Evolutionary conservation across 2,888 invertebrate species (phyloP), one percentile per base, ranked within the genome.

Genomic region (Calameuta filiformis): DNA sequence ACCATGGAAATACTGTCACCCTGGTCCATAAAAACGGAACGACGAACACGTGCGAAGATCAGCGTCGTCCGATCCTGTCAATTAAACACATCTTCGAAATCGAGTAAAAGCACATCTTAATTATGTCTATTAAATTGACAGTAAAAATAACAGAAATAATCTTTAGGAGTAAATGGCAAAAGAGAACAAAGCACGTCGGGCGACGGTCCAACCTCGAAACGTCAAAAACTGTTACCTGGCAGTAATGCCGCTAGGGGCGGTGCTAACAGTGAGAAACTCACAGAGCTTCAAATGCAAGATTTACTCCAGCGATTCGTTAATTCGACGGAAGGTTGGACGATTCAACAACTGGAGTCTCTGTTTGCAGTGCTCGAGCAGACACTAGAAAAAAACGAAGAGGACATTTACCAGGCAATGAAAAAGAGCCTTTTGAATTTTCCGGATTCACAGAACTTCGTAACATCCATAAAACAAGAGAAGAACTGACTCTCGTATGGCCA

Each of bases 281-380:
- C 80, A 4, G 86, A 85, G 9, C 74, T 77, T 0, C 86, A 89
- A 77, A 83, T 87, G 2, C 85, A 89, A 69, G 82, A 86, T 11
- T 35, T 91, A 34, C 79, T 91, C 4, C 82, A 82, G 40, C 85
- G 83, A 74, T 81, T 86, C 31, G 85, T 87, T 9, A 76, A 76
- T 12, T 75, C 83, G 15, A 90, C 91, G 2, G 86, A 89, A 9
- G 81, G 83, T n/a, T 91, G 90, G 90, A 77, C 84, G 0, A 87
- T 87, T 75, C 82, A 84, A 73, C 86, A 86, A 31, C 76, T 91
- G 15, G 90, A 90, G 74, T 82, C 82, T 73, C 80, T 89, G 9
- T 89, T 83, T 74, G 81, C 85, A 3, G 84, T 83, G 1, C 76
- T 89, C 37, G 87, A 89, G 71, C 75, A 83, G 9, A 81, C 82